Conservation (phyloP, 2,888 invertebrate genomes). For the Coecobrya sp. region DNA sequence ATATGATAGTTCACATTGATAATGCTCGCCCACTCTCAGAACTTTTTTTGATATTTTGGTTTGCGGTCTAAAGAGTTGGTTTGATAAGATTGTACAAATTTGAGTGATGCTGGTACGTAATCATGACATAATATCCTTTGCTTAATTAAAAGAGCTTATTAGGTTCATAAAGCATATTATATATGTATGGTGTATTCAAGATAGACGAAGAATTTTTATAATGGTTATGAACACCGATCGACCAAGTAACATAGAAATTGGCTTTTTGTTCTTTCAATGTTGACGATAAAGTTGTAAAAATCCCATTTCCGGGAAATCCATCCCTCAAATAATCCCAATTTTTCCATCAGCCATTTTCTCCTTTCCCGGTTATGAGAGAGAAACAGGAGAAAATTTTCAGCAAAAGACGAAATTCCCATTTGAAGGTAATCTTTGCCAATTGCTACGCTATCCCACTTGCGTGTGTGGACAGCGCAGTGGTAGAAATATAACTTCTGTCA, state of each 20-base stretch:
- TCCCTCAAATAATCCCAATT: slow-evolving; percentile 28
- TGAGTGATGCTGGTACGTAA: slow-evolving; percentile 10
- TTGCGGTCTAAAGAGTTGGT: background rate
- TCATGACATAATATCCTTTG: slow-evolving; percentile 44
- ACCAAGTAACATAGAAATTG: slow-evolving; percentile 1
- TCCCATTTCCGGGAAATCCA: slow-evolving; percentile 30
- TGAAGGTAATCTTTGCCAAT: slow-evolving; percentile 56
- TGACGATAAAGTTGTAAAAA: slow-evolving; percentile 38
- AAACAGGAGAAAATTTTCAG: background rate
- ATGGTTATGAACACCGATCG: background rate
- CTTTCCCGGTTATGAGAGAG: background rate
- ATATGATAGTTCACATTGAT: slow-evolving; percentile 32
- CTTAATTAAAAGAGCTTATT: slow-evolving; percentile 33
- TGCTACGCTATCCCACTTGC: slow-evolving; percentile 4
- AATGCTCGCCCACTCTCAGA: background rate
- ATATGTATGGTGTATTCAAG: too few relatives aligned
- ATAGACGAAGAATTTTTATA: background rate
- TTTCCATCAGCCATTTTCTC: background rate
- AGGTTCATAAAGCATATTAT: background rate
- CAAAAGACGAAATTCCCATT: slow-evolving; percentile 8
- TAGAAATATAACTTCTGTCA: slow-evolving; percentile 16
- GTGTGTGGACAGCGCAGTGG: background rate
- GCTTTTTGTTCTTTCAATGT: slow-evolving; percentile 12
- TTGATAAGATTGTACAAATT: background rate
- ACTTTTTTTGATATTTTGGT: background rate